Base-by-base conservation (phyloP, 2,113 vertebrate genomes). In the Serinus canaria region DNA sequence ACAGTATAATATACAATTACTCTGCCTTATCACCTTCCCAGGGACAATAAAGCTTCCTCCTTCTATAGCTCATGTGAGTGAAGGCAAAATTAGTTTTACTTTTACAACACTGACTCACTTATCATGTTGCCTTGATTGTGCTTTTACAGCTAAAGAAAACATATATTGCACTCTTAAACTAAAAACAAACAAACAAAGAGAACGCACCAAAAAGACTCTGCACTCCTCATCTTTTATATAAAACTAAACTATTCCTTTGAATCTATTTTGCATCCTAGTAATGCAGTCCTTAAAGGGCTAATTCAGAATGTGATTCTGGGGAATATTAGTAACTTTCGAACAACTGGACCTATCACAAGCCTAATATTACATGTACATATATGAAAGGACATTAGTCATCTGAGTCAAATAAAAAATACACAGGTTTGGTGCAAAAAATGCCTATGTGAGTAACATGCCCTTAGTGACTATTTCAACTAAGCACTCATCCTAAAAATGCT, bases 1-100 rank as follows among this genome's bases (percentile, higher is more conserved):
- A 99, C 99, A 99, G 98, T 98, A 99, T 99, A 99, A 99, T 99
- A 99, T 98, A 98, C 99, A 99, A 99, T 99, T 99, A 99, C 99
- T 99, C 98, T 99, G 98, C 99, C 99, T 99, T 99, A 99, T 99
- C 99, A 99, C 98, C 99, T 99, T 99, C 98, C 98, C 98, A 98
- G 98, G 98, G 98, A 99, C 99, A 99, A 99, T 99, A 99, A 99
- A 99, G 98, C 98, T 98, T 98, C 98, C 98, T 98, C 96, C 98
- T 99, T 98, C 99, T 98, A 99, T 99, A 99, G 99, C 98, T 99
- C 99, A 99, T 98, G 98, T 98, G 98, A 99, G 98, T 99, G 98
- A 98, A 99, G 98, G 98, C 98, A 98, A 98, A 98, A 99, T 99
- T 98, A 99, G 98, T 99, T 99, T 99, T 98, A 98, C 99, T 99